Evolutionary conservation across 2,797 vertebrate species (phyloP).

Genomic region (Acanthurus leucopareius): DNA sequence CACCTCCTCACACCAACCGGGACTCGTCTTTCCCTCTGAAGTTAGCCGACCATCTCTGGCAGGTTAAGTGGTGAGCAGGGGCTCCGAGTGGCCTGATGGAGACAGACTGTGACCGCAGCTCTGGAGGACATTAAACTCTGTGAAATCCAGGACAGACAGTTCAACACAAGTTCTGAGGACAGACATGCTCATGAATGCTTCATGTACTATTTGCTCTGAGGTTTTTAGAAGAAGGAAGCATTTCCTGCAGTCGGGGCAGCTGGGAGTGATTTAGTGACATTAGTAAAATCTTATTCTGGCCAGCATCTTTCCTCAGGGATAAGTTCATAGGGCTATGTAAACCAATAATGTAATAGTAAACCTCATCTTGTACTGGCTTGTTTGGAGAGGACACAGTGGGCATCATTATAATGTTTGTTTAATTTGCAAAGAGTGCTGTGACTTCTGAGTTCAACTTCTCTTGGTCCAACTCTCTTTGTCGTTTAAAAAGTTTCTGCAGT

Average conservation of each 20-base stretch:
- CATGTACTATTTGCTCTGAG: constrained; percentile 84
- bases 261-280: constrained; percentile 88
- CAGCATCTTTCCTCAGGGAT: constrained; percentile 82
- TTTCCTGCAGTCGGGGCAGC: constrained; percentile 85
- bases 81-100: constrained; percentile 67
- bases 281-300: constrained; percentile 85
- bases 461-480: constrained; percentile 11
- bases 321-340: constrained; percentile 84
- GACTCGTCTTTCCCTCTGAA: constrained; percentile 60
- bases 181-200: constrained; percentile 80
- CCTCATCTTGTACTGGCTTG: constrained; percentile 73
- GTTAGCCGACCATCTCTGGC: constrained; percentile 66
- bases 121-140: constrained; percentile 68
- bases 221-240: constrained; percentile 83
- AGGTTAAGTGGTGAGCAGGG: constrained; percentile 79
- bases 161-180: constrained; percentile 69
- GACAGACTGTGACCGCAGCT: constrained; percentile 62
- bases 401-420: constrained; percentile 59
- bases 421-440: constrained; percentile 39
- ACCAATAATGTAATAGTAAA: constrained; percentile 85
- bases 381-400: constrained; percentile 63
- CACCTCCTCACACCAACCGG: constrained; percentile 66
- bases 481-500: constrained; percentile 16
- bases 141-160: constrained; percentile 75
- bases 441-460: constrained; percentile 36